These are phyloP conservation scores for Dolichomitus sp. DNA, from an alignment of 2,888 invertebrate species.

Conservation along the genomic window DNA sequence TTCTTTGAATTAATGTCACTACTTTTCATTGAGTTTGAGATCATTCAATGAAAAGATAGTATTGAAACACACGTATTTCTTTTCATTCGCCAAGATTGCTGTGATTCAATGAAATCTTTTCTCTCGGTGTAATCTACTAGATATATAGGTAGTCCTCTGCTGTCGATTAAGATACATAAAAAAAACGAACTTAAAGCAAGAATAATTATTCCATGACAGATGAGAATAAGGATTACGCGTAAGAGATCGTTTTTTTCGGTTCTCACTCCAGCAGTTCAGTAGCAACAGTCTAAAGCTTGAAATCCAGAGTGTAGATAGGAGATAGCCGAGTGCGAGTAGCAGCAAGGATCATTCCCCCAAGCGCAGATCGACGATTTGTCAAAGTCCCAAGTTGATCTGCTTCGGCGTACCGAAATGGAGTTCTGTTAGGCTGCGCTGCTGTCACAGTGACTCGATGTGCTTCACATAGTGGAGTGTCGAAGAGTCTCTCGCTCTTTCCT, in stretches of 20 bases:
- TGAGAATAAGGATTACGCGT: constrained; percentile 42
- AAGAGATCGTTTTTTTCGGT: constrained; percentile 49
- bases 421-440: constrained; percentile 58
- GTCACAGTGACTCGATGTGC: constrained; percentile 49
- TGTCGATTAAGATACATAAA: background rate
- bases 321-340: constrained; percentile 55
- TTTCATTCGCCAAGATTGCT: too few species aligned
- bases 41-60: too few species aligned
- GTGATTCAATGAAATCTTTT: too few species aligned
- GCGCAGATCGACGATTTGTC: constrained; percentile 83
- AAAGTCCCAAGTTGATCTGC: constrained; percentile 77
- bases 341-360: constrained; percentile 61
- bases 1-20: too few species aligned
- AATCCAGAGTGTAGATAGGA: constrained; percentile 66
- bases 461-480: constrained; percentile 56
- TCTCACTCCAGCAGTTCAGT: constrained; percentile 21
- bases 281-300: constrained; percentile 31
- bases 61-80: too few species aligned
- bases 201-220: constrained; percentile 64
- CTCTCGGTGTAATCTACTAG: too few species aligned
- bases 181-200: constrained; percentile 3
- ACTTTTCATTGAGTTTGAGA: too few species aligned
- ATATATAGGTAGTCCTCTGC: background rate
- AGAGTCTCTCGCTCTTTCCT: constrained; percentile 40
- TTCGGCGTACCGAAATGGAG: constrained; percentile 51